phyloP scores from a whole-genome alignment of 2,797 vertebrate genomes.

The Morus bassanus region DNA sequence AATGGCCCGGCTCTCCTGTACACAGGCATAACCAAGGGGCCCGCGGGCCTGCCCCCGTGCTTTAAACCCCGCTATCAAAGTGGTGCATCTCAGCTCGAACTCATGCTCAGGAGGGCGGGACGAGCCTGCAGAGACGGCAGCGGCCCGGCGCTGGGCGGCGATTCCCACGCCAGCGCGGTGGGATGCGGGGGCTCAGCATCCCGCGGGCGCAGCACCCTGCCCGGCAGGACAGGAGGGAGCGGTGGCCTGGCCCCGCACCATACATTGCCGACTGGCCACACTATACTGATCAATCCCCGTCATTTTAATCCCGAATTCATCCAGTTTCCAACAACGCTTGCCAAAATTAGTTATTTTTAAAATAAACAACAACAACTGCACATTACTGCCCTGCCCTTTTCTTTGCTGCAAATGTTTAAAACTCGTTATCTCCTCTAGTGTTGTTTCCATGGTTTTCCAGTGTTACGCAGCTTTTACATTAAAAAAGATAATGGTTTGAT shows the following conservation, averaged over 20 bases:
- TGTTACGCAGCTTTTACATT: not conserved
- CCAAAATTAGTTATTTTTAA: accelerated
- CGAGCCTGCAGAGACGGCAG: not conserved
- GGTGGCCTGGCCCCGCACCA: accelerated
- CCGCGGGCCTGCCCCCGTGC: accelerated
- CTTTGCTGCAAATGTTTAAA: accelerated
- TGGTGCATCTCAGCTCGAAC: not conserved
- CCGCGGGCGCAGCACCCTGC: not conserved
- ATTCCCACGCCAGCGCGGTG: accelerated
- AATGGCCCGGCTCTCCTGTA: accelerated
- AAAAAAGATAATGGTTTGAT: not conserved
- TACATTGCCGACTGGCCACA: accelerated
- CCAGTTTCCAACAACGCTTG: accelerated
- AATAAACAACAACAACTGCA: not conserved
- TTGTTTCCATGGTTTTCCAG: conserved; percentile 12
- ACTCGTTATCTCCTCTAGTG: not conserved
- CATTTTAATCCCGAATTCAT: not conserved
- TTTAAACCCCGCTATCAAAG: accelerated
- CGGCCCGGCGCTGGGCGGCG: accelerated
- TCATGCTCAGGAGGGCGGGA: accelerated
- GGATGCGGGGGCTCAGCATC: not conserved
- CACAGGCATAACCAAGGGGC: too few species aligned
- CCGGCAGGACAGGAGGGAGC: accelerated
- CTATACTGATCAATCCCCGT: not conserved
- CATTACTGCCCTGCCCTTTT: not conserved